Base-by-base conservation (phyloP, 2,113 vertebrate species). In the Panthera uncia region DNA sequence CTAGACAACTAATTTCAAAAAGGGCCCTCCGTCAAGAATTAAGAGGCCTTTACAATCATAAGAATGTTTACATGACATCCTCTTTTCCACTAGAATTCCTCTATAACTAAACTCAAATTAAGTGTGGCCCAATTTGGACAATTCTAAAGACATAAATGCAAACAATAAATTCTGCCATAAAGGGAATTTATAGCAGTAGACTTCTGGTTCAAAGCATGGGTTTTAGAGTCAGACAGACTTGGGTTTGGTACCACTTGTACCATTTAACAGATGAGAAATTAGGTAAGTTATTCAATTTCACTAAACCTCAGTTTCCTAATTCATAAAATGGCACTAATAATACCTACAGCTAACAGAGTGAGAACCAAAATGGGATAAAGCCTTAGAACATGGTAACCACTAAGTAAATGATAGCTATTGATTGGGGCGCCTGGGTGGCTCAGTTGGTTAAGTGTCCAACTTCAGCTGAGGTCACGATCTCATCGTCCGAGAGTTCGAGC, bases 91-190 rank as follows among this genome's bases (percentile, higher is more conserved):
- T 89, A 84, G 36, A 95, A 94, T 61, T 38, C 38, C 92, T 81
- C 33, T 66, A 38, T 52, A 87, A 84, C 1, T 23, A 96, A 81
- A 61, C 29, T 90, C 86, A 90, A 94, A 85, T 93, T 93, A 94
- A 52, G 41, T 52, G 16, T 83, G 80, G n/a, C 21, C 38, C 76
- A 12, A 36, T 21, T n/a, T 61, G 73, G 61, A n/a, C n/a, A 84
- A 85, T 74, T 88, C 83, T 92, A 61, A 96, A 96, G 41, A 92
- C 38, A 91, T 66, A 85, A 96, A 96, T 66, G 36, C 15, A 86
- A 97, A 97, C 66, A 38, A 69, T 23, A 96, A 96, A 81, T 93
- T 81, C 81, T 82, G 2, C 33, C 66, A 41, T 83, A 50, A 97
- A 38, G 36, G 61, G n/a, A 97, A 88, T 18, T 88, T 91, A 71